Evolutionary conservation across 2,113 vertebrate species (phyloP).

Genomic region (Pipa parva): DNA sequence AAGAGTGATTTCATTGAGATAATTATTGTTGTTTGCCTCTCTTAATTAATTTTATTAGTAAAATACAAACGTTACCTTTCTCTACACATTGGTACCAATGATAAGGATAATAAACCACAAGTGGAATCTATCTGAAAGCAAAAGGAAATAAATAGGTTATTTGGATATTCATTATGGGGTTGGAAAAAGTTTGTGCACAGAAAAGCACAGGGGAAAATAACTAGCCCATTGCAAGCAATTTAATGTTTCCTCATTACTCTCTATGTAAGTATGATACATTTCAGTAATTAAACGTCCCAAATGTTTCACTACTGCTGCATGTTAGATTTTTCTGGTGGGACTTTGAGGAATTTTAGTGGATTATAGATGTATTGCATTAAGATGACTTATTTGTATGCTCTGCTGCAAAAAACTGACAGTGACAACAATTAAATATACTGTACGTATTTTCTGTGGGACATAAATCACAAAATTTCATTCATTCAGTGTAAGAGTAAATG

Average conservation of each 20-base stretch:
- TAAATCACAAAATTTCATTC: conserved; percentile 42
- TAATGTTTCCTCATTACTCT: conserved; percentile 35
- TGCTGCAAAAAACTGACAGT: conserved; percentile 31
- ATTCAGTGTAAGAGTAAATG: conserved; percentile 17
- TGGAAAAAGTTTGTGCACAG: conserved; percentile 20
- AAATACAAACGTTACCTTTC: too few species aligned
- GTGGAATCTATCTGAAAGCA: conserved; percentile 16
- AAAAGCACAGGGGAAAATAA: conserved; percentile 23
- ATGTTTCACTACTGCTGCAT: conserved; percentile 29
- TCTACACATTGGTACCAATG: background rate
- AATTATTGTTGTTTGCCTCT: too few species aligned
- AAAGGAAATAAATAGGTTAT: conserved; percentile 26
- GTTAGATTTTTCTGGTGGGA: conserved; percentile 35
- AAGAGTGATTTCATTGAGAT: too few species aligned
- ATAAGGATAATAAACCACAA: conserved; percentile 25
- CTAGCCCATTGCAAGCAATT: conserved; percentile 28
- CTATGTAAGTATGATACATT: conserved; percentile 36
- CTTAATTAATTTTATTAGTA: too few species aligned
- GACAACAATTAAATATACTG: conserved; percentile 41
- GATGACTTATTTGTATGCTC: conserved; percentile 23
- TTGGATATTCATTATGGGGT: conserved; percentile 24
- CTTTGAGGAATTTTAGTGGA: conserved; percentile 38
- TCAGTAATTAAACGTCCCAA: conserved; percentile 37
- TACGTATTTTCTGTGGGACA: conserved; percentile 36
- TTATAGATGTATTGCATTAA: conserved; percentile 41